Base-by-base conservation (phyloP, 2,797 vertebrate species). In the Ctenochaetus hawaiiensis region DNA sequence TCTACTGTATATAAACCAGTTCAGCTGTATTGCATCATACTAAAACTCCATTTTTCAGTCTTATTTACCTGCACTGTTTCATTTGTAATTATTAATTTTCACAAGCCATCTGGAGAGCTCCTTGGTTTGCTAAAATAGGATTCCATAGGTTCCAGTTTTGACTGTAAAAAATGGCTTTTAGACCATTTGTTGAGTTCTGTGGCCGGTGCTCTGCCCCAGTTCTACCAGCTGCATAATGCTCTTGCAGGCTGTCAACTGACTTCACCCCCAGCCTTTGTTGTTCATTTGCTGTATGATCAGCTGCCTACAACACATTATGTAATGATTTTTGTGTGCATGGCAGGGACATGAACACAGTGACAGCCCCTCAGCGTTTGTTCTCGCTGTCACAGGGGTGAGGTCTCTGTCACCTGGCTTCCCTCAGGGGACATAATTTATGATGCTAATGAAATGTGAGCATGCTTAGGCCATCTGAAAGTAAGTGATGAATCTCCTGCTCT, bases 391-490 rank as follows among this genome's bases (percentile, higher is more conserved):
- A 8, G 54, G 77, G 81, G 75, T 72, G 83, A 87, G 79, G 85
- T 84, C 78, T 87, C 72, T 84, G 80, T 90, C 87, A 91, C 89
- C 89, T 85, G 84, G 73, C 77, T 78, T 78, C 83, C 80, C 81
- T 82, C 68, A 3, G 48, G 87, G 87, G 77, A 84, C 54, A 18
- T 93, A 78, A 92, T 93, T 91, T 89, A 93, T 89, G 90, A 93
- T 88, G 87, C 82, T 93, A 92, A 93, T 91, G 86, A 93, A 91
- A 91, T 84, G 86, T 84, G 85, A 89, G 83, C 81, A 81, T 84
- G 87, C 75, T 77, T 49, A 79, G 81, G 80, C 82, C 85, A 70
- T 90, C 37, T 56, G 77, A 88, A 82, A 90, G 78, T 72, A 56
- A 77, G 85, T 92, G 91, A 94, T 93, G 89, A 91, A 95, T 94